A percentile compares a stretch with the other conserved stretches of the same genome.
These are phyloP conservation scores for Apomyelois bistriatella DNA, from an alignment of 2,888 invertebrate species.

Conservation along the genomic window DNA sequence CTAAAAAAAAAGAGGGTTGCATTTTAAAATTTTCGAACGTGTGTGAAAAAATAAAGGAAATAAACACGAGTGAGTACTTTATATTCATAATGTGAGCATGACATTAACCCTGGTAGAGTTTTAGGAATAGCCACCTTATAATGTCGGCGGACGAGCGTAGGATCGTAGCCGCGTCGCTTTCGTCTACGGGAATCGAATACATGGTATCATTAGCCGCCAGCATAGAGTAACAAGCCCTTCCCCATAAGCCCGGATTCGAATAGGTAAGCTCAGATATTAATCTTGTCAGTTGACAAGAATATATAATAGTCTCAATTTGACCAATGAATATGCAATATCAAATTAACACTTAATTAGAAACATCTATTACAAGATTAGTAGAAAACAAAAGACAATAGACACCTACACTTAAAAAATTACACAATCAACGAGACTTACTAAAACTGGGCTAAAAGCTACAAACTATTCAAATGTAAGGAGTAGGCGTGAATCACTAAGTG, in stretches of 20 bases:
- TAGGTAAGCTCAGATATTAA: too few relatives aligned
- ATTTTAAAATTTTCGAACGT: too few relatives aligned
- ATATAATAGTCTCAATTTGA: too few relatives aligned
- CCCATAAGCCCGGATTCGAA: too few relatives aligned
- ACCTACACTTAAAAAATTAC: not conserved
- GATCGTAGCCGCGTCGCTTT: slow-evolving; percentile 20
- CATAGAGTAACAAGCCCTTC: slow-evolving; percentile 6
- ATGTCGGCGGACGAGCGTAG: slow-evolving; percentile 11
- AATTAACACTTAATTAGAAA: not conserved
- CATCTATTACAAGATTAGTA: not conserved
- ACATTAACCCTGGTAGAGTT: not conserved
- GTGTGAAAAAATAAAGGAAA: too few relatives aligned
- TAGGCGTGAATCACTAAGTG: slow-evolving; percentile 35
- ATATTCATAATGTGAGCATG: too few relatives aligned
- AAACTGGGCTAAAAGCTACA: slow-evolving; percentile 8
- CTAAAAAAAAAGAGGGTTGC: too few relatives aligned
- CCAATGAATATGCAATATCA: too few relatives aligned
- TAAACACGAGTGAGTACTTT: too few relatives aligned
- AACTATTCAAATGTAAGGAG: slow-evolving; percentile 14
- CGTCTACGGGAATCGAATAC: slow-evolving; percentile 30
- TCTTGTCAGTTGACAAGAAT: too few relatives aligned
- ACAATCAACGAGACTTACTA: slow-evolving; percentile 4
- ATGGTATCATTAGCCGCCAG: slow-evolving; percentile 34
- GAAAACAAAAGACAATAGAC: slow-evolving; percentile 2
- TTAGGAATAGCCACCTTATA: not conserved